Evolutionary conservation across 2,888 invertebrate genomes (phyloP), one percentile per base, ranked within the genome.

Genomic region (Tromatobia lineatoria): DNA sequence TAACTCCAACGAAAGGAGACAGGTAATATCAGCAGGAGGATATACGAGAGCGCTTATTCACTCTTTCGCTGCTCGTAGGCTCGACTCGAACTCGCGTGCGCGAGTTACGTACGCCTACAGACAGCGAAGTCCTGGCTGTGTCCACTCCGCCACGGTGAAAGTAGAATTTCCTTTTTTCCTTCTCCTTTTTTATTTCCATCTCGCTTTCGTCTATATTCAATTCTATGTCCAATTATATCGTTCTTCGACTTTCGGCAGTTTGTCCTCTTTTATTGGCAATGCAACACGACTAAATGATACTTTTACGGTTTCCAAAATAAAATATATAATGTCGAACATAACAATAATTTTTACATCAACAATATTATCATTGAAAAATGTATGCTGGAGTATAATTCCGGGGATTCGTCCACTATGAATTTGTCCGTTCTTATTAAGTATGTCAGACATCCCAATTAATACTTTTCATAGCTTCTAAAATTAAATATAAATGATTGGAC

Each of bases 71-170:
- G 47, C 67, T 50, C n/a, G 20, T 47, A 29, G 25, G 29, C 10
- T 23, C 29, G 25, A 15, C 29, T 29, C n/a, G 29, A 59, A 59
- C 25, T 25, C 25, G 59, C n/a, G 54, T 54, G 20, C 10, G n/a
- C 64, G 59, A 70, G 81, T 82, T 82, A 82, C 81, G 81, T 82
- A 42, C 54, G 52, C 45, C 59, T 47, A 54, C 54, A 66, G 29
- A 25, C 38, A 67, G 25, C 50, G n/a, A 57, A 57, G 42, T 50
- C 34, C 54, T 20, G 34, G 11, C 25, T 15, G 59, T 75, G 66
- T 70, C 75, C 54, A 64, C 70, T n/a, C 18, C 13, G 50, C 29
- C 47, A 54, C 67, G 74, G 82, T 78, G 82, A 82, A 82, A 82
- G 82, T 69, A 74, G 54, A 54, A 69, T 23, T 59, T 77, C 50